Evolutionary conservation across 2,888 invertebrate genomes (phyloP), one percentile per base, ranked within the genome.

Genomic region (Steinernema scapterisci): DNA sequence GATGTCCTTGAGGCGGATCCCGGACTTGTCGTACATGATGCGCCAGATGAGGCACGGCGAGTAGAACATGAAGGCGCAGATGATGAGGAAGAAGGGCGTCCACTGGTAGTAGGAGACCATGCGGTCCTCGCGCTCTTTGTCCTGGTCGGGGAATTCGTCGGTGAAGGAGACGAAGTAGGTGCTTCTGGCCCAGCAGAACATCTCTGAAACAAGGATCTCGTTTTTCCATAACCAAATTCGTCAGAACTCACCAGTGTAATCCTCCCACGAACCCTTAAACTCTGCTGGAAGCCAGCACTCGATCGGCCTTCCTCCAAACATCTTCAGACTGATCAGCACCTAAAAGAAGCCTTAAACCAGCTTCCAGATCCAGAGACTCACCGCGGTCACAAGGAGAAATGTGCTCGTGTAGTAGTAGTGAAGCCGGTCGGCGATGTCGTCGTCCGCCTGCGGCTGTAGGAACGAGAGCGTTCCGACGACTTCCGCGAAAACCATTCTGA

Each of bases 321-420:
- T 85, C 81, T 86, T 86, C 70, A 86, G 73, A 21, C 82, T 82
- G 45, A 86, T 85, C n/a, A 86, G 74, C 3, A 86, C 85, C 84
- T 84, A 72, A 70, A 79, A 74, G 51, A 2, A 7, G 23, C 7
- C 21, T 27, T 43, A 16, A 7, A 16, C 2, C 48, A 54, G 25
- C 38, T 27, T 13, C 56, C 23, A 16, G 2, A n/a, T 0, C 9
- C 25, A 21, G 19, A 38, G 5, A 75, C 78, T 77, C 48, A 85
- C 86, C 54, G 89, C 89, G 75, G 89, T 89, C 72, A 89, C 87
- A 75, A 90, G 87, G 77, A 90, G 86, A 76, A 89, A 88, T 74
- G 89, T 89, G 72, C 88, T 88, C n/a, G 89, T 89, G 85, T 89
- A 89, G 74, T 89, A 88, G 79, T 90, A 89, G 82, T 81, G 89